These are phyloP conservation scores for Brachionichthys hirsutus DNA, from an alignment of 2,113 vertebrate species.

Conservation along the genomic window DNA sequence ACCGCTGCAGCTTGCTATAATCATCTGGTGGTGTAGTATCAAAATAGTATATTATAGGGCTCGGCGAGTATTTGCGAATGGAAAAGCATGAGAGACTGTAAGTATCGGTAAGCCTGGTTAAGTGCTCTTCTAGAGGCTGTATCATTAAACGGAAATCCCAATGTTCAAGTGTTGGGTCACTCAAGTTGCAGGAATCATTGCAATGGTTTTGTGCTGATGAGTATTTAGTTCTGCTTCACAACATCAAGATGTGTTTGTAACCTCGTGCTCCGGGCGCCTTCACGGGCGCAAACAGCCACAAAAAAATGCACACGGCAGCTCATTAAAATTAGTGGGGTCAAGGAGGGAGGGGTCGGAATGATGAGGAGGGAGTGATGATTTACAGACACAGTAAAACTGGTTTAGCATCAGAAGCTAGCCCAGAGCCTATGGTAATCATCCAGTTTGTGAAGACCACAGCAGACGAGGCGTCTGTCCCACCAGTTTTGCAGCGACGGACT, in stretches of 20 bases:
- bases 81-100: constrained; percentile 2
- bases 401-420: constrained; percentile 43
- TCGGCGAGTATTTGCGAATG: neutral
- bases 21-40: neutral
- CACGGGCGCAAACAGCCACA: constrained; percentile 45
- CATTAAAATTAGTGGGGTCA: constrained; percentile 50
- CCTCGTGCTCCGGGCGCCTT: constrained; percentile 44
- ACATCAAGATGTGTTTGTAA: constrained; percentile 23
- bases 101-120: constrained; percentile 28
- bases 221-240: constrained; percentile 17
- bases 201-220: neutral
- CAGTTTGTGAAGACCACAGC: constrained; percentile 17
- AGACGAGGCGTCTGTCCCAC: constrained; percentile 51
- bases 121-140: constrained; percentile 2
- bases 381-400: constrained; percentile 34
- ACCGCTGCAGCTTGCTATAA: neutral
- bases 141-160: constrained; percentile 29
- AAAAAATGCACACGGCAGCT: constrained; percentile 54
- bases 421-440: constrained; percentile 55
- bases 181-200: constrained; percentile 6
- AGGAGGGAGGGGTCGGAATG: constrained; percentile 17
- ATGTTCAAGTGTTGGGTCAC: constrained; percentile 39
- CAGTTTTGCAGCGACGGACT: constrained; percentile 52
- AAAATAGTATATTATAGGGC: neutral
- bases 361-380: constrained; percentile 29